Evolutionary conservation across 2,797 vertebrate genomes (phyloP).

Genomic region (Sternotherus odoratus): DNA sequence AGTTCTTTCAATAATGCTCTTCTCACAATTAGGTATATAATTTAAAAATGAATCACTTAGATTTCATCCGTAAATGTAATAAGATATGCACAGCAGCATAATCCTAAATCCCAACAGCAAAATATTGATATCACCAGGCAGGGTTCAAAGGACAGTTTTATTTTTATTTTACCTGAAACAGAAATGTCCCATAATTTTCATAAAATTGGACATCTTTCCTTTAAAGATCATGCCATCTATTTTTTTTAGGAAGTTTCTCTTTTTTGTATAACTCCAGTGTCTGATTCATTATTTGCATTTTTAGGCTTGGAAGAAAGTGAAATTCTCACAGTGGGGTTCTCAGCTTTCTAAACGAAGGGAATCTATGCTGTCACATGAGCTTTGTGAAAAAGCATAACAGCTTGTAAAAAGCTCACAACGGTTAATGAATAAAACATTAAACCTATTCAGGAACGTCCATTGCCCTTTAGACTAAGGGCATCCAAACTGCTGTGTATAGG

Average conservation of each 20-base stretch:
- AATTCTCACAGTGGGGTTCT: constrained; percentile 50
- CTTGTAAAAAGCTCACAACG: constrained; percentile 49
- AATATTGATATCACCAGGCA: neutral
- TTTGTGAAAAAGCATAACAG: constrained; percentile 48
- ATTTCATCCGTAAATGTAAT: neutral
- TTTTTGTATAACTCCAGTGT: neutral
- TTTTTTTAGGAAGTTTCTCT: neutral
- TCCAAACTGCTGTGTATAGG: constrained; percentile 34
- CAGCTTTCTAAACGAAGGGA: constrained; percentile 51
- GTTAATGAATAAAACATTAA: constrained; percentile 77
- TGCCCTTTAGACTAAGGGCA: constrained; percentile 41
- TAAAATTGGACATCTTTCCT: neutral
- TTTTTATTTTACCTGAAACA: neutral
- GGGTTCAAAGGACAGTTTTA: neutral
- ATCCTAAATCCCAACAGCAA: neutral
- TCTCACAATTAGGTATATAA: rapidly evolving
- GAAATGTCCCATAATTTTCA: neutral
- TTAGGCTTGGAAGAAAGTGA: constrained; percentile 51
- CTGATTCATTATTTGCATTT: constrained; percentile 48
- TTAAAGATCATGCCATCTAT: neutral
- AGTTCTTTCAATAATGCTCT: neutral
- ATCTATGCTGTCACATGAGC: constrained; percentile 47
- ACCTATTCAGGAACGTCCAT: constrained; percentile 16
- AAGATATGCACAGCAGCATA: neutral
- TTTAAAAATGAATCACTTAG: neutral